These are phyloP conservation scores for Cebus imitator DNA, from an alignment of 2,113 vertebrate species.

Conservation along the genomic window DNA sequence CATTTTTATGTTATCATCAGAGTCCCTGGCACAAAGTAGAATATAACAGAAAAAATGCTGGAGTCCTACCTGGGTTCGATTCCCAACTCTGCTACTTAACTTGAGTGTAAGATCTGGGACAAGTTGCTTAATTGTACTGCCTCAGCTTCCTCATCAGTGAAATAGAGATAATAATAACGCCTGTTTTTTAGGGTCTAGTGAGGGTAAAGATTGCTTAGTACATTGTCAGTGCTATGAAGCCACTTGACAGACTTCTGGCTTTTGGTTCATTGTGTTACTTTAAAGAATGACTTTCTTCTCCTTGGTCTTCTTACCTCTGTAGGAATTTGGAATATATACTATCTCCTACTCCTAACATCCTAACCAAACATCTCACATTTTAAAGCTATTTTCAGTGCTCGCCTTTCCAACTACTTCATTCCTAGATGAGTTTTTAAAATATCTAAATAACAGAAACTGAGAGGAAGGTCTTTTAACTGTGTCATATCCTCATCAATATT, in stretches of 20 bases:
- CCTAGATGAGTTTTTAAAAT: background rate
- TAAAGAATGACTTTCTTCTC: background rate
- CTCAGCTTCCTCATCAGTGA: background rate
- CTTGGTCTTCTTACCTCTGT: background rate
- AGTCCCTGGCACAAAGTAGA: background rate
- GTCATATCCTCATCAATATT: background rate
- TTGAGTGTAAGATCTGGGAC: background rate
- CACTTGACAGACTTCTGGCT: background rate
- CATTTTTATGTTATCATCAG: background rate
- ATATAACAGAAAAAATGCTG: background rate
- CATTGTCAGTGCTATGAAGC: background rate
- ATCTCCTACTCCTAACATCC: background rate
- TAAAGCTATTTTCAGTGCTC: background rate
- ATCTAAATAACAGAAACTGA: background rate
- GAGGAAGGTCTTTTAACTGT: background rate
- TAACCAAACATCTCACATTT: background rate
- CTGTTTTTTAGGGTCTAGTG: background rate
- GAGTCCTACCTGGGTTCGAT: background rate
- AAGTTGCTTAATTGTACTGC: background rate
- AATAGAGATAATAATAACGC: background rate
- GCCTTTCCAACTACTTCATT: background rate
- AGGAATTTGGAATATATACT: background rate
- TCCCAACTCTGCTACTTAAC: background rate
- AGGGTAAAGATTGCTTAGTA: background rate
- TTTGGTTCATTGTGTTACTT: background rate